A percentile compares a stretch with the other conserved stretches of the same genome.
These are phyloP conservation scores for Aegithalos caudatus DNA, from an alignment of 2,113 vertebrate genomes.

Conservation along the genomic window DNA sequence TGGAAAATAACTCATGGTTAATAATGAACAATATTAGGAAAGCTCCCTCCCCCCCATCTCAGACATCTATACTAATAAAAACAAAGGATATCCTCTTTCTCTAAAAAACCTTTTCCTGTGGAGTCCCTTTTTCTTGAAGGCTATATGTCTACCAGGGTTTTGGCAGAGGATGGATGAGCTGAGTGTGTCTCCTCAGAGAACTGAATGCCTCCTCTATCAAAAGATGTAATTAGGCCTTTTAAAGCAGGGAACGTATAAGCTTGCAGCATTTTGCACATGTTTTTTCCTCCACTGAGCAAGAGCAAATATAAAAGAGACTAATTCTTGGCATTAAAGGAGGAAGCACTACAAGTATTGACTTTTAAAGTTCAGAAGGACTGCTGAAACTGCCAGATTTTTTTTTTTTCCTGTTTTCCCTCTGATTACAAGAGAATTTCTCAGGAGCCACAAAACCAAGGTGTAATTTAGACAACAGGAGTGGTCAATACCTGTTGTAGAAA, in stretches of 20 bases:
- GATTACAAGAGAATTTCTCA: background rate
- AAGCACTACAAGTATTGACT: constrained; percentile 52
- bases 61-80: constrained; percentile 58
- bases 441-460: background rate
- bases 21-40: constrained; percentile 67
- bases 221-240: constrained; percentile 40
- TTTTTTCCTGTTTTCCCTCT: background rate
- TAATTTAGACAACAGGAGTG: background rate
- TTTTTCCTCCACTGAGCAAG: constrained; percentile 55
- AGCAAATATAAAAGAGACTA: constrained; percentile 50
- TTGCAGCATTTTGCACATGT: constrained; percentile 50
- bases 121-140: constrained; percentile 57
- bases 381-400: background rate
- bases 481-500: background rate
- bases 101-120: constrained; percentile 45
- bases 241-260: constrained; percentile 31
- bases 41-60: constrained; percentile 38
- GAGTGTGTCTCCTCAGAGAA: constrained; percentile 30
- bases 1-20: constrained; percentile 61
- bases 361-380: constrained; percentile 31
- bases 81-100: constrained; percentile 64
- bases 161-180: constrained; percentile 57
- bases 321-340: constrained; percentile 55
- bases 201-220: constrained; percentile 52
- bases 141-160: constrained; percentile 36